A percentile compares a stretch with the other conserved stretches of the same genome.
Evolutionary conservation across 2,113 vertebrate species (phyloP).

Genomic region (Phycodurus eques): DNA sequence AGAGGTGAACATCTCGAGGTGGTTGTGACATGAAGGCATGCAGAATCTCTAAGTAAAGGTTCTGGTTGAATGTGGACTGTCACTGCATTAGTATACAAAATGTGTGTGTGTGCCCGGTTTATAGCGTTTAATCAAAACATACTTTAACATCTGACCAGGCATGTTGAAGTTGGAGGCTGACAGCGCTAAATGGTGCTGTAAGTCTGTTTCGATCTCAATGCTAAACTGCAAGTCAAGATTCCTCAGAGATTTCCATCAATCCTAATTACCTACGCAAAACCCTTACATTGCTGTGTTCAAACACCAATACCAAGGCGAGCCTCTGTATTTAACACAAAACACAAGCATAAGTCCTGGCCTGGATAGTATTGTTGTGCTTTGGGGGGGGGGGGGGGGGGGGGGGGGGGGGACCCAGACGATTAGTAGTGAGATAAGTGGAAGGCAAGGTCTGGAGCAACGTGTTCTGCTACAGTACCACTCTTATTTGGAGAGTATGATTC

Average conservation of each 20-base stretch:
- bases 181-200: background rate
- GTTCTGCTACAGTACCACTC: conserved; percentile 36
- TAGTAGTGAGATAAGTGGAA: conserved; percentile 51
- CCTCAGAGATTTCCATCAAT: conserved; percentile 12
- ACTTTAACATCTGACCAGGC: background rate
- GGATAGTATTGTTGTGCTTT: conserved; percentile 37
- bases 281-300: conserved; percentile 12
- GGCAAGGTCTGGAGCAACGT: conserved; percentile 50
- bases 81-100: conserved; percentile 7
- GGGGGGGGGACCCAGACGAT: conserved; percentile 57
- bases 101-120: background rate
- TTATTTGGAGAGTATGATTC: conserved; percentile 56
- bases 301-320: conserved; percentile 16
- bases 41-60: conserved; percentile 27
- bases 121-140: background rate
- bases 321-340: conserved; percentile 7
- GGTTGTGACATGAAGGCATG: conserved; percentile 50
- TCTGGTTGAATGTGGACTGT: conserved; percentile 26
- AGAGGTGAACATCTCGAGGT: conserved; percentile 53
- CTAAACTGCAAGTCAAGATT: background rate
- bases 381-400: conserved; percentile 36
- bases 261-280: conserved; percentile 1
- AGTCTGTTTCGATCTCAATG: background rate
- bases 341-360: conserved; percentile 27
- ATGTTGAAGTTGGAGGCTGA: background rate